Base-by-base conservation (phyloP, 2,888 invertebrate genomes). In the Craniophora ligustri region DNA sequence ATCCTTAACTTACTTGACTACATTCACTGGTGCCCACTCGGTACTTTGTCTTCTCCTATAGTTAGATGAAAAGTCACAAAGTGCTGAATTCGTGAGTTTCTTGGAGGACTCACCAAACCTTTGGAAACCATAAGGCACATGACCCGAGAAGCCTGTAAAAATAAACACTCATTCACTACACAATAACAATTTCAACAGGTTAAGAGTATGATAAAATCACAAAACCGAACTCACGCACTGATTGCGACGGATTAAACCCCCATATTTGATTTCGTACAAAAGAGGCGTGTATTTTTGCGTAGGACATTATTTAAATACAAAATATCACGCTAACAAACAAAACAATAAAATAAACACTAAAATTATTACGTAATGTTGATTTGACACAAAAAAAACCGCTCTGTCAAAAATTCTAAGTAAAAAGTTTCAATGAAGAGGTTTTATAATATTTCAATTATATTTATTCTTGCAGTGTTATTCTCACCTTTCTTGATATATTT, bases 31-130 rank as follows among this genome's bases (percentile, higher is more conserved):
- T 19, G 96, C 95, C 96, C 97, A 97, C 84, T 96, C 96, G 5
- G 95, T 95, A 75, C 96, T 96, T 75, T 95, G 94, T 51, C 96
- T 93, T 76, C 95, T 94, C 61, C 96, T 94, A 86, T 97, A 96
- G 84, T 96, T 96, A 14, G 96, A 95, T 0, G 96, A 95, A 83
- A 97, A 97, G 77, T 96, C 96, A 75, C 95, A 95, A 19, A 97
- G 92, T 0, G 96, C 96, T 45, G 96, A 95, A 67, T 95, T 96
- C 3, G 96, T 96, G 68, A 95, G 91, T 44, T 95, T 94, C 78
- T 95, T 94, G 59, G 95, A 95, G 2, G 95, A 89, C 69, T 95
- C 95, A 4, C 96, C 96, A 77, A 95, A 95, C 15, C 95, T 92
- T 62, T 94, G 93, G 78, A 95, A 94, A 32, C 95, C 95, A 64